These are phyloP conservation scores for Aphelocoma californica DNA, from an alignment of 2,797 vertebrate species.

Conservation along the genomic window DNA sequence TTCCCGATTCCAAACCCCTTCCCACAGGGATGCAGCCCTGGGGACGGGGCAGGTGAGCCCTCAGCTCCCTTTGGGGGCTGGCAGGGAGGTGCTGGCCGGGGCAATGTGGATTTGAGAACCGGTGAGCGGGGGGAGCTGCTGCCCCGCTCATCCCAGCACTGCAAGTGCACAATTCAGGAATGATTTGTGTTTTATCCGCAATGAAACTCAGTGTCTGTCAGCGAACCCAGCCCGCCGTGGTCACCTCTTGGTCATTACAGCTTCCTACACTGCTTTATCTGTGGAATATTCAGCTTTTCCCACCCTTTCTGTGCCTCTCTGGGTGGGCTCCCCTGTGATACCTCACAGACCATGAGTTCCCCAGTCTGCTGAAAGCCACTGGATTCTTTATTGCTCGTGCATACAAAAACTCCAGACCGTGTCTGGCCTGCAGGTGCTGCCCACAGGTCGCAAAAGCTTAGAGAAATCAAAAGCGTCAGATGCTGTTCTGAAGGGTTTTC, in stretches of 20 bases:
- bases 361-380: neutral
- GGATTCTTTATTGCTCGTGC: slow-evolving; percentile 6
- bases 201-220: rapidly evolving
- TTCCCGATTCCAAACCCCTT: neutral
- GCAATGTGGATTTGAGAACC: rapidly evolving
- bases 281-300: neutral
- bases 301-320: neutral
- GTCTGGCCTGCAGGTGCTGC: neutral
- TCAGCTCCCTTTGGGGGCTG: rapidly evolving
- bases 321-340: neutral
- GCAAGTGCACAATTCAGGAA: neutral
- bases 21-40: neutral
- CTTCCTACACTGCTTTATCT: neutral
- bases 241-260: neutral
- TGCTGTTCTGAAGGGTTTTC: neutral
- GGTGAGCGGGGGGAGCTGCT: neutral
- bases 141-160: neutral
- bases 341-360: neutral
- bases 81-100: rapidly evolving
- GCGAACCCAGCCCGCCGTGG: rapidly evolving
- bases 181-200: neutral
- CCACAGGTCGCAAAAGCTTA: neutral
- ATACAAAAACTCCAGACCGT: neutral
- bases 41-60: neutral
- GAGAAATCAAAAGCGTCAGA: neutral